phyloP scores from a whole-genome alignment of 2,113 vertebrate species.

The Macaca mulatta region DNA sequence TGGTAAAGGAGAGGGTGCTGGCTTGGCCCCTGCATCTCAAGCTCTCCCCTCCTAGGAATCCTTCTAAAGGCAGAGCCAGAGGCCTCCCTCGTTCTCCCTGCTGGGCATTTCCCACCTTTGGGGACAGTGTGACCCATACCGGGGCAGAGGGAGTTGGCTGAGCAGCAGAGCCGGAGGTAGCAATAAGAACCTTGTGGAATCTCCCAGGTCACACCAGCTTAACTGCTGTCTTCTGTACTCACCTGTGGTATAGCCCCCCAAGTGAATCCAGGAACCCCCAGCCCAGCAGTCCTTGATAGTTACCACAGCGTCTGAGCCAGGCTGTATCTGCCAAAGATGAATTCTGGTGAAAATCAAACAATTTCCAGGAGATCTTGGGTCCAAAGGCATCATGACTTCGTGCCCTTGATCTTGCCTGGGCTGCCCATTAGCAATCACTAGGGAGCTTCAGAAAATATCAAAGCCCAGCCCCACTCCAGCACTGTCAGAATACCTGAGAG shows the following conservation, averaged over 20 bases:
- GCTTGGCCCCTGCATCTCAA: rapidly evolving
- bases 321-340: neutral
- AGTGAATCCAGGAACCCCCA: neutral
- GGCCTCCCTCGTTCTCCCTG: neutral
- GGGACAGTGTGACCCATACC: rapidly evolving
- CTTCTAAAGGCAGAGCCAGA: neutral
- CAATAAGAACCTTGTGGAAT: neutral
- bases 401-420: neutral
- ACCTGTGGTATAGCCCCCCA: neutral
- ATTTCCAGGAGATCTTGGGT: neutral
- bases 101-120: neutral
- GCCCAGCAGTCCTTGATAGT: neutral
- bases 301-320: neutral
- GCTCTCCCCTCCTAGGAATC: neutral
- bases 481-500: neutral
- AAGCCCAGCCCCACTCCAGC: neutral
- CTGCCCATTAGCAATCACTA: neutral
- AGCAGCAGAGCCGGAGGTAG: no score
- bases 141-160: neutral
- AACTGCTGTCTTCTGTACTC: neutral
- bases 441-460: neutral
- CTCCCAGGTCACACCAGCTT: neutral
- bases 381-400: neutral
- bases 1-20: neutral
- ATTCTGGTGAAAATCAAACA: neutral